phyloP scores from a whole-genome alignment of 2,888 invertebrate genomes.

The Neocrepidodera transversa region DNA sequence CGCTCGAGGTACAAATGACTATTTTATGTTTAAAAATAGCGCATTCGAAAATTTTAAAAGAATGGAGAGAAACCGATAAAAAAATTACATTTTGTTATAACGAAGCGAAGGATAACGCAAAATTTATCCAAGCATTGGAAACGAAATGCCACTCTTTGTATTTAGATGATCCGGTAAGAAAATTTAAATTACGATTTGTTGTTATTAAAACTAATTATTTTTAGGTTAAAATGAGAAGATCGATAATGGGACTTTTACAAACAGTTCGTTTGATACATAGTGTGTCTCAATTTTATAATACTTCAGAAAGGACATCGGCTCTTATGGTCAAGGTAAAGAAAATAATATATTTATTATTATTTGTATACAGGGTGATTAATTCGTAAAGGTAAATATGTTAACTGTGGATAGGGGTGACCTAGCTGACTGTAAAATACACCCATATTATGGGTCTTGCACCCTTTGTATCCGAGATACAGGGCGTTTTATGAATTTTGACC shows the following conservation, averaged over 20 bases:
- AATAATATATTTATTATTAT: constrained; percentile 4
- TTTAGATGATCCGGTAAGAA: constrained; percentile 84
- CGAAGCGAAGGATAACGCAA: constrained; percentile 95
- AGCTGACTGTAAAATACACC: too few relatives aligned
- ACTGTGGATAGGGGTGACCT: too few relatives aligned
- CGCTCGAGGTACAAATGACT: constrained; percentile 78
- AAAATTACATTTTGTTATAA: constrained; percentile 95
- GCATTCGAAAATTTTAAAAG: constrained; percentile 78
- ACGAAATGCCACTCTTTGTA: constrained; percentile 94
- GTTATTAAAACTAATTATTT: constrained; percentile 30
- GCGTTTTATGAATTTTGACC: too few relatives aligned
- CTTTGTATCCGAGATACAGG: too few relatives aligned
- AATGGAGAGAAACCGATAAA: constrained; percentile 85
- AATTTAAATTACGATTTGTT: neutral
- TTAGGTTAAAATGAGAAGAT: constrained; percentile 85
- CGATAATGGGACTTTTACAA: constrained; percentile 86
- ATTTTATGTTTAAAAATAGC: constrained; percentile 77
- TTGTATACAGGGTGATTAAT: too few relatives aligned
- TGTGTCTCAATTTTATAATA: constrained; percentile 95
- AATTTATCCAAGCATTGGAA: constrained; percentile 92
- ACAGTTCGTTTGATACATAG: constrained; percentile 92
- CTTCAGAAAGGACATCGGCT: constrained; percentile 94
- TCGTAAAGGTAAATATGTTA: too few relatives aligned
- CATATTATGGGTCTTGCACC: too few relatives aligned
- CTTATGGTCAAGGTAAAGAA: constrained; percentile 88